Percentiles rank a stretch among this genome's conserved stretches.
These are phyloP conservation scores for Drosophila macrospina DNA, from an alignment of 2,888 invertebrate genomes.

Conservation along the genomic window DNA sequence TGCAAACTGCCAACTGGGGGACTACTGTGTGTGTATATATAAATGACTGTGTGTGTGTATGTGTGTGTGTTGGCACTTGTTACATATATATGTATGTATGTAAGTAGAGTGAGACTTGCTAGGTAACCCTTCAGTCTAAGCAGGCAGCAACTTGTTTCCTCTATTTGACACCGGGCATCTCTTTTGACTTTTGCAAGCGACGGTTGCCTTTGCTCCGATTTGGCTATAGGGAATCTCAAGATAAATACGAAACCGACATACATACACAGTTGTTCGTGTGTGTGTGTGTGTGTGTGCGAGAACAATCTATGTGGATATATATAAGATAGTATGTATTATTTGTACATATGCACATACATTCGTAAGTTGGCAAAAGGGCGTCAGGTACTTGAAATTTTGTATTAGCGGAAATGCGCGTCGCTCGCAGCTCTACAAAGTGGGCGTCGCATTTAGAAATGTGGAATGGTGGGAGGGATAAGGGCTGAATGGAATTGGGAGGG, in stretches of 20 bases:
- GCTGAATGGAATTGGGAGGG: neutral
- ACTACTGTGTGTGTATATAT: slow-evolving; percentile 21
- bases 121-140: slow-evolving; percentile 59
- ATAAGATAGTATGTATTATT: neutral
- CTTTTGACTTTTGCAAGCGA: slow-evolving; percentile 68
- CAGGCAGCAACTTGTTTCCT: slow-evolving; percentile 75
- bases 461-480: neutral
- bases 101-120: slow-evolving; percentile 31
- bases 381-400: slow-evolving; percentile 63
- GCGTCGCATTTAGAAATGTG: slow-evolving; percentile 27
- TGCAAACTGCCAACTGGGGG: slow-evolving; percentile 54
- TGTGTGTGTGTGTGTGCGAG: slow-evolving; percentile 11
- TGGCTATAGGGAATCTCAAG: slow-evolving; percentile 55
- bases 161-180: slow-evolving; percentile 72
- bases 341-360: slow-evolving; percentile 12
- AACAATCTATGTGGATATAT: slow-evolving; percentile 1
- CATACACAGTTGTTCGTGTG: neutral
- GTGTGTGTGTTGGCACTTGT: slow-evolving; percentile 48
- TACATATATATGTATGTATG: slow-evolving; percentile 39
- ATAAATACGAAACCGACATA: slow-evolving; percentile 39
- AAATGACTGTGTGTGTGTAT: neutral
- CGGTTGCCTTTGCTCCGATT: slow-evolving; percentile 57
- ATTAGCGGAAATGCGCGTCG: slow-evolving; percentile 68
- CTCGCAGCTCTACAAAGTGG: slow-evolving; percentile 65
- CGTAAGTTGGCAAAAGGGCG: slow-evolving; percentile 51